phyloP scores from a whole-genome alignment of 2,113 vertebrate species.

The Cromileptes altivelis region DNA sequence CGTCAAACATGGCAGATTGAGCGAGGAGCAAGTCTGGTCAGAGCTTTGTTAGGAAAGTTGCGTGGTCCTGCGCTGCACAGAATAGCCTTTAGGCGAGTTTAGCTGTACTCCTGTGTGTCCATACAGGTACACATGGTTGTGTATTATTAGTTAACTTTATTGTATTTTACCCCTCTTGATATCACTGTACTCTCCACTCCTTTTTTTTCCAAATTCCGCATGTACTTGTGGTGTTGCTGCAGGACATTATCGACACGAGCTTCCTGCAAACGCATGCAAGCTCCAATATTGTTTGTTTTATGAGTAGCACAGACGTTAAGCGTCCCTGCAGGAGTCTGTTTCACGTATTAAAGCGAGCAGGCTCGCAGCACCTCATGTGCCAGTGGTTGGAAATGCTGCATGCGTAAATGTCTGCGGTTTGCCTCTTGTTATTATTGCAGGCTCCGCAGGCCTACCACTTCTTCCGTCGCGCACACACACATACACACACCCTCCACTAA shows the following conservation, averaged over 20 bases:
- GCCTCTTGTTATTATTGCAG: conserved; percentile 68
- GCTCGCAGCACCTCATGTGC: conserved; percentile 35
- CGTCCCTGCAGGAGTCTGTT: conserved; percentile 4
- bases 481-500: background rate
- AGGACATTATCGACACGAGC: background rate
- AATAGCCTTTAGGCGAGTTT: conserved; percentile 13
- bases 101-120: background rate
- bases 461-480: conserved; percentile 26
- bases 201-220: background rate
- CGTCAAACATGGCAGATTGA: conserved; percentile 53
- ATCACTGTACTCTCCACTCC: background rate
- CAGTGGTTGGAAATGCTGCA: conserved; percentile 53
- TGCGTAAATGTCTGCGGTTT: conserved; percentile 69
- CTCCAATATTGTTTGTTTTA: conserved; percentile 7
- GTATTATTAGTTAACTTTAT: background rate
- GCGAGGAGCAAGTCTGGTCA: conserved; percentile 50
- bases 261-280: background rate
- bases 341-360: background rate
- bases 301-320: background rate
- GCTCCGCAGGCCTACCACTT: conserved; percentile 48
- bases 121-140: background rate
- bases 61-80: background rate
- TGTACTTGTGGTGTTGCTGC: background rate
- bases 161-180: background rate
- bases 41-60: conserved; percentile 12